Evolutionary conservation across 2,888 invertebrate genomes (phyloP).

Genomic region (Apocheima hispidaria): DNA sequence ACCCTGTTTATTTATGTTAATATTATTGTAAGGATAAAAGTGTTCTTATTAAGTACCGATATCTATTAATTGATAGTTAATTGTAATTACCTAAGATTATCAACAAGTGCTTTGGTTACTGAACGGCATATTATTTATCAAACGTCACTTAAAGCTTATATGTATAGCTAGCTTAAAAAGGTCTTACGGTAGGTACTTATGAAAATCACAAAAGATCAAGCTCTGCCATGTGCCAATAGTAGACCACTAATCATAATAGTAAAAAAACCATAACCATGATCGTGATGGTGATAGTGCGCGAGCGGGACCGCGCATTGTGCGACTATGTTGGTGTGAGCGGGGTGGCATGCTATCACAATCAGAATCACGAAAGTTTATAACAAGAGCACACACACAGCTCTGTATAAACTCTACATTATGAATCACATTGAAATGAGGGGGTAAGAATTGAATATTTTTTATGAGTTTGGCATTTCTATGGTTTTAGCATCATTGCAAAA

Average conservation of each 20-base stretch:
- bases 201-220: constrained; percentile 10
- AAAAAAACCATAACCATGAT: too few relatives aligned
- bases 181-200: constrained; percentile 19
- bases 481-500: too few relatives aligned
- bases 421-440: neutral
- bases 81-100: constrained; percentile 45
- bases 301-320: too few relatives aligned
- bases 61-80: constrained; percentile 61
- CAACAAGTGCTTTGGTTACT: neutral
- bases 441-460: neutral
- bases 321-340: too few relatives aligned
- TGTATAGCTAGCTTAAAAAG: too few relatives aligned
- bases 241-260: neutral
- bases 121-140: neutral
- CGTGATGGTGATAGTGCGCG: too few relatives aligned
- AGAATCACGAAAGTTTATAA: too few relatives aligned
- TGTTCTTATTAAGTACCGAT: constrained; percentile 82
- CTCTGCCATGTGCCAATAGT: constrained; percentile 27
- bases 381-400: too few relatives aligned
- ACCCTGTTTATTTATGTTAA: constrained; percentile 57
- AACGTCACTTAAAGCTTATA: neutral
- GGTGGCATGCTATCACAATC: too few relatives aligned
- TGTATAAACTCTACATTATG: neutral
- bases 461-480: neutral
- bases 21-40: constrained; percentile 77